Evolutionary conservation across 2,888 invertebrate species (phyloP).

Genomic region (Scaptodrosophila latifasciaeformis): DNA sequence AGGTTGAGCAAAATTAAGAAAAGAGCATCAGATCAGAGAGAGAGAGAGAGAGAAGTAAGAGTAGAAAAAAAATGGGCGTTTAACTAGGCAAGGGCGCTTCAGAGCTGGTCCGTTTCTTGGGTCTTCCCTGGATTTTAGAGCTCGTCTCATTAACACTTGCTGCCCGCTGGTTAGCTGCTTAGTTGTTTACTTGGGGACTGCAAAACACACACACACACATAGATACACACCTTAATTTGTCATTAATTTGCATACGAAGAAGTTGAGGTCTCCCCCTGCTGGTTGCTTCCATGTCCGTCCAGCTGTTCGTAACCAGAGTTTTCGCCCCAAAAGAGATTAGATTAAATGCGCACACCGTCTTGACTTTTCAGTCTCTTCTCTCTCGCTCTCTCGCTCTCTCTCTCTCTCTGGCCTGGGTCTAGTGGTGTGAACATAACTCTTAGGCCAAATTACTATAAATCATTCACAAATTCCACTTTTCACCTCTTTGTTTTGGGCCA

Average conservation of each 20-base stretch:
- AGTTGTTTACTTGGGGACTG: constrained; percentile 30
- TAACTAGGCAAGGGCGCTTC: too few species aligned
- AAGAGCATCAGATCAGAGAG: not conserved
- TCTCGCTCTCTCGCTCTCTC: constrained; percentile 19
- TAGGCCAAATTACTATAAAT: constrained; percentile 68
- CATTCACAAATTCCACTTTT: constrained; percentile 69
- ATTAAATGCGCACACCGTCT: constrained; percentile 39
- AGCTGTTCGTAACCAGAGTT: not conserved
- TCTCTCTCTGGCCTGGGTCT: constrained; percentile 3
- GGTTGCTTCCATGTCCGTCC: not conserved
- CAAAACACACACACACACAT: constrained; percentile 63
- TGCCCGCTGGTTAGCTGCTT: too few species aligned
- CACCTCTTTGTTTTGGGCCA: constrained; percentile 40
- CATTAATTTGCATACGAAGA: constrained; percentile 62
- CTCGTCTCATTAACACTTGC: constrained; percentile 6
- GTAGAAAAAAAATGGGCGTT: constrained; percentile 6
- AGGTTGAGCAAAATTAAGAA: too few species aligned
- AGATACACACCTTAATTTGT: constrained; percentile 57
- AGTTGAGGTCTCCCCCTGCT: not conserved
- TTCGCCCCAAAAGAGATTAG: constrained; percentile 43
- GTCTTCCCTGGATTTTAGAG: too few species aligned
- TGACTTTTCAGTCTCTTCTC: too few species aligned
- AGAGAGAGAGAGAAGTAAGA: not conserved
- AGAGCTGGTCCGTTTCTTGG: too few species aligned
- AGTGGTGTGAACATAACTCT: constrained; percentile 70